Conservation (phyloP, 2,888 invertebrate genomes). For the Amphipoea lucens region DNA sequence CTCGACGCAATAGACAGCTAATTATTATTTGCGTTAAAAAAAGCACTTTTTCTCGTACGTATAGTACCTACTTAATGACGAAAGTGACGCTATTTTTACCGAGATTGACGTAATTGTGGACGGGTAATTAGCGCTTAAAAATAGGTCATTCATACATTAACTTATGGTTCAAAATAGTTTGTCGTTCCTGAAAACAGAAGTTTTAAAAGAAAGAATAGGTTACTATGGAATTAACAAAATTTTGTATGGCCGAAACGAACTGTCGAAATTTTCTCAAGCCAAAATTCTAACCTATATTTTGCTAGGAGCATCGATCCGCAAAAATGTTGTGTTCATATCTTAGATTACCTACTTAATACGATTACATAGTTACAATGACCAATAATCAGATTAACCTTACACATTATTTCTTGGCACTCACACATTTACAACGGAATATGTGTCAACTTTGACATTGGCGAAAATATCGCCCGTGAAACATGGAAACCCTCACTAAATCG, state of each 20-base stretch:
- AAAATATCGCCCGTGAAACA: constrained; percentile 55
- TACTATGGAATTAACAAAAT: background rate
- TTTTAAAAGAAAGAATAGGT: background rate
- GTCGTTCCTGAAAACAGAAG: background rate
- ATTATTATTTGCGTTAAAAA: constrained; percentile 12
- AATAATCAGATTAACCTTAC: constrained; percentile 64
- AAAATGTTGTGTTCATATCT: constrained; percentile 34
- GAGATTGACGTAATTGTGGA: constrained; percentile 39
- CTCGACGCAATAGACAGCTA: background rate
- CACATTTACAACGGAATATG: constrained; percentile 24
- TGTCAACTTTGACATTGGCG: constrained; percentile 54
- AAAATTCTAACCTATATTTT: constrained; percentile 24
- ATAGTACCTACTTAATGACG: constrained; percentile 7
- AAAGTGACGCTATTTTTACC: constrained; percentile 32
- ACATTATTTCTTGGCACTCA: constrained; percentile 46
- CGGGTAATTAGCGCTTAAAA: constrained; percentile 20
- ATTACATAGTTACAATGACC: constrained; percentile 56
- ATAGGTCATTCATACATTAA: constrained; percentile 10
- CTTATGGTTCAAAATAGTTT: background rate
- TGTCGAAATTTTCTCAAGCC: background rate
- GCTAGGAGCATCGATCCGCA: constrained; percentile 37
- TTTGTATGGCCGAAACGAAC: background rate
- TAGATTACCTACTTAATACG: constrained; percentile 58
- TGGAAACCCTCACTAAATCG: constrained; percentile 51
- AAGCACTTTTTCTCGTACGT: background rate